phyloP scores from a whole-genome alignment of 2,113 vertebrate genomes.

The Plectropomus leopardus region DNA sequence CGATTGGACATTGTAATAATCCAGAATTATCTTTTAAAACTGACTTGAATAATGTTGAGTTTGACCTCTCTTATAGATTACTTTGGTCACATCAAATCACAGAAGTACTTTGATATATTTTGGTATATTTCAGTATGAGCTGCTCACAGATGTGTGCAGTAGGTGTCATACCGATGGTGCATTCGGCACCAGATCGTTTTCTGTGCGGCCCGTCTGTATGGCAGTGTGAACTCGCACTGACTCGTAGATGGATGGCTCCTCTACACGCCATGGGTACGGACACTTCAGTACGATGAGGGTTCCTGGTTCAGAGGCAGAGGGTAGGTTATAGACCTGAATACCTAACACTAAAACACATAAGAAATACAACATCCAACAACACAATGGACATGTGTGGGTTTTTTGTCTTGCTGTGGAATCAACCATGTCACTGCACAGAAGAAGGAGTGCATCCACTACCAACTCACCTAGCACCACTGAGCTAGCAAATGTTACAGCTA shows the following conservation, averaged over 20 bases:
- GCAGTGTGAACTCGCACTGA: slow-evolving; percentile 97
- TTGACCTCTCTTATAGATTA: neutral
- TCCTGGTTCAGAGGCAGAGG: slow-evolving; percentile 65
- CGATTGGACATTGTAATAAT: neutral
- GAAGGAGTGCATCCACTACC: too few relatives aligned
- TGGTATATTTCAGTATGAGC: neutral
- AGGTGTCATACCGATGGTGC: slow-evolving; percentile 90
- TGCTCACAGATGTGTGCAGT: neutral
- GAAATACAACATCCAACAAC: neutral
- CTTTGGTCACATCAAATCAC: neutral
- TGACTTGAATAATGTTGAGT: neutral
- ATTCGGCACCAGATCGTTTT: slow-evolving; percentile 89
- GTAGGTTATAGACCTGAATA: neutral
- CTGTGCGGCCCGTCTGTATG: slow-evolving; percentile 91
- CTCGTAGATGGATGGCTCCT: slow-evolving; percentile 97
- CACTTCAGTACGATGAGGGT: slow-evolving; percentile 83
- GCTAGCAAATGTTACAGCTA: too few relatives aligned
- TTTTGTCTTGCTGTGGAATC: too few relatives aligned
- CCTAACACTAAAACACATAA: neutral
- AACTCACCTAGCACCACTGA: too few relatives aligned
- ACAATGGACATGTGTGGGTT: too few relatives aligned
- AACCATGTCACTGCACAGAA: too few relatives aligned
- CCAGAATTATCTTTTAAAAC: neutral
- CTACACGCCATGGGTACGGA: slow-evolving; percentile 92
- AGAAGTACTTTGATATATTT: neutral